phyloP scores from a whole-genome alignment of 2,888 invertebrate species.

The Cephus spinipes region DNA sequence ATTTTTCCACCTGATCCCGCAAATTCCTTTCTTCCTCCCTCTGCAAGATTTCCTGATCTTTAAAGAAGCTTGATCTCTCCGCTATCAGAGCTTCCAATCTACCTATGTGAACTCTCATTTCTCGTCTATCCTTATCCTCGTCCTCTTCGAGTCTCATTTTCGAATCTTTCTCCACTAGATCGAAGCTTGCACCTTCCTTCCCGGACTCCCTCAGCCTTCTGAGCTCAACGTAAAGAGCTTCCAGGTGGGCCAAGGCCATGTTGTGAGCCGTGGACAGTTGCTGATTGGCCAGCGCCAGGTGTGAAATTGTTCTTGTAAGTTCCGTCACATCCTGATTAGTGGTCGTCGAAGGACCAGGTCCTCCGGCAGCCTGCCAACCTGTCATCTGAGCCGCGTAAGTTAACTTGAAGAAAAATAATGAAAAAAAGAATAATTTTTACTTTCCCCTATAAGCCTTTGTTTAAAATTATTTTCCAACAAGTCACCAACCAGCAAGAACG shows the following conservation, averaged over 20 bases:
- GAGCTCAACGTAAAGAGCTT: slow-evolving; percentile 51
- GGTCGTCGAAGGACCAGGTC: slow-evolving; percentile 27
- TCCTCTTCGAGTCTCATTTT: background rate
- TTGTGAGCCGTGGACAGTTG: slow-evolving; percentile 58
- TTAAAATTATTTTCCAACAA: background rate
- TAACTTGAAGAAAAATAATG: slow-evolving; percentile 39
- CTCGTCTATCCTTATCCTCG: slow-evolving; percentile 9
- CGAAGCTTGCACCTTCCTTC: slow-evolving; percentile 6
- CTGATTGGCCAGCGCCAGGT: slow-evolving; percentile 61
- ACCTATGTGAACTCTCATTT: slow-evolving; percentile 20
- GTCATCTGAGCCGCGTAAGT: slow-evolving; percentile 55
- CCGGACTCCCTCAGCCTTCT: slow-evolving; percentile 29
- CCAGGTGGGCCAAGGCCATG: slow-evolving; percentile 52
- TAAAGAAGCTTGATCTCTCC: slow-evolving; percentile 9
- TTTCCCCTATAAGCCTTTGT: background rate
- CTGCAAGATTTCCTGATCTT: background rate
- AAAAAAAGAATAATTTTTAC: background rate
- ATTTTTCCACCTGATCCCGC: slow-evolving; percentile 18
- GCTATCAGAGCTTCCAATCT: slow-evolving; percentile 29
- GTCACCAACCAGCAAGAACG: background rate
- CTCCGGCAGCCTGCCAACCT: slow-evolving; percentile 46
- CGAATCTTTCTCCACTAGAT: background rate
- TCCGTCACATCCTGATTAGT: slow-evolving; percentile 50
- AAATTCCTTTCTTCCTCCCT: slow-evolving; percentile 25
- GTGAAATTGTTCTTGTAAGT: slow-evolving; percentile 55